These are phyloP conservation scores for Mnemiopsis leidyi DNA, from an alignment of 37 sponge, comb jelly and placozoan species.

Conservation along the genomic window DNA sequence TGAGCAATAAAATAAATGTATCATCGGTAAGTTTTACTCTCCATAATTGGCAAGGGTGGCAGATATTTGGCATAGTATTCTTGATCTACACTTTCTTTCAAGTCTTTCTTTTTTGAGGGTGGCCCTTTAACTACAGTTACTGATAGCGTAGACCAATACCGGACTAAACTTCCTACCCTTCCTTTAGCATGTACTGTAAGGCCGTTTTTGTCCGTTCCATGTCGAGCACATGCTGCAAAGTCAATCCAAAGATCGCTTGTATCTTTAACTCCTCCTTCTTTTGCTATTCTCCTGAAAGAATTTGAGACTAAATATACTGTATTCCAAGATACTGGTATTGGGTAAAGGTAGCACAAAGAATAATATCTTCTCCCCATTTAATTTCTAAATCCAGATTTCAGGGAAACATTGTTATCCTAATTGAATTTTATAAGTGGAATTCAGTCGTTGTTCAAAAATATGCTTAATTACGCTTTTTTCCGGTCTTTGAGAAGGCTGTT, in stretches of 20 bases:
- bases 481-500: too few species aligned
- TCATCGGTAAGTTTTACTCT: neutral
- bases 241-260: slow-evolving; percentile 25
- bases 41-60: neutral
- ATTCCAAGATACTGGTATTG: too few species aligned
- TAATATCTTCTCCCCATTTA: too few species aligned
- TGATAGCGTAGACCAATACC: neutral
- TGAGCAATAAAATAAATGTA: too few species aligned
- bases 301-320: too few species aligned
- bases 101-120: neutral
- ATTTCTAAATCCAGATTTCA: too few species aligned
- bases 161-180: neutral
- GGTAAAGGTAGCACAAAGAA: too few species aligned
- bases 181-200: slow-evolving; percentile 60
- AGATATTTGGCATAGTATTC: slow-evolving; percentile 6
- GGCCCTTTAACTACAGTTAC: neutral
- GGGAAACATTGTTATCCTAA: too few species aligned
- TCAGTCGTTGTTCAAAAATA: too few species aligned
- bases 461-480: too few species aligned
- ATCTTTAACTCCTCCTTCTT: slow-evolving; percentile 2
- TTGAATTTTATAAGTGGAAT: too few species aligned
- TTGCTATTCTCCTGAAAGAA: slow-evolving; percentile 17
- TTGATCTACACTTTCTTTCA: neutral
- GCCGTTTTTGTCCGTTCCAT: slow-evolving; percentile 12
- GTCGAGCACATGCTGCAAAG: neutral